Evolutionary conservation across 2,888 invertebrate species (phyloP), one percentile per base, ranked within the genome.

Genomic region (Mayetiola destructor): DNA sequence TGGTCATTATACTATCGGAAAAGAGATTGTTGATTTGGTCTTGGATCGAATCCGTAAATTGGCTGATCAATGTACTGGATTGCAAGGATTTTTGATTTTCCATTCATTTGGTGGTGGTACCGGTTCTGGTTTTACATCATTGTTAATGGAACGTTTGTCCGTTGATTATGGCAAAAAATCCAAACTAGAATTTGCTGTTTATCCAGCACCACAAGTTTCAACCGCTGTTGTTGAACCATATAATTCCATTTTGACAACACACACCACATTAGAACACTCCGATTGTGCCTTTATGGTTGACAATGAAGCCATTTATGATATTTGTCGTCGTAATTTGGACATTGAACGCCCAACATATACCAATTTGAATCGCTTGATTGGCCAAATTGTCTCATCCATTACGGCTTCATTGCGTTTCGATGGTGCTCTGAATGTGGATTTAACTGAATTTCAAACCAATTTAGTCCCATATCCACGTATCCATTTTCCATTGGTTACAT

Each of bases 201-300:
- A 82, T 64, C 82, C 82, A 1, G 81, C 82, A 32, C 81, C 95
- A 8, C 85, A 87, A 72, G 85, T 88, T 40, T 88, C 88, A 62
- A 88, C 88, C 35, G 88, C 88, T 59, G 88, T 88, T 48, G 95
- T 95, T 14, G 95, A 95, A 73, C 95, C 95, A 29, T 95, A 95
- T 84, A 95, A 95, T 77, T 92, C 94, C 0, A 92, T 95, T 69
- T 77, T 95, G 67, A 94, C 93, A 67, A 95, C 95, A 60, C 95
- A 95, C 77, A 95, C 94, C 57, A 94, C 94, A 59, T 74, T 88
- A 66, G 93, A 94, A 73, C 94, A 93, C 74, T 91, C 91, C 0
- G 93, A 93, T 77, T 94, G 94, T 73, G 92, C 93, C 55, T 95
- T 95, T 76, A 94, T 94, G 94, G 90, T 88, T 61, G 88, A 88